Evolutionary conservation across 2,888 invertebrate species (phyloP), one percentile per base, ranked within the genome.

Genomic region (Iselma pallidipennis): DNA sequence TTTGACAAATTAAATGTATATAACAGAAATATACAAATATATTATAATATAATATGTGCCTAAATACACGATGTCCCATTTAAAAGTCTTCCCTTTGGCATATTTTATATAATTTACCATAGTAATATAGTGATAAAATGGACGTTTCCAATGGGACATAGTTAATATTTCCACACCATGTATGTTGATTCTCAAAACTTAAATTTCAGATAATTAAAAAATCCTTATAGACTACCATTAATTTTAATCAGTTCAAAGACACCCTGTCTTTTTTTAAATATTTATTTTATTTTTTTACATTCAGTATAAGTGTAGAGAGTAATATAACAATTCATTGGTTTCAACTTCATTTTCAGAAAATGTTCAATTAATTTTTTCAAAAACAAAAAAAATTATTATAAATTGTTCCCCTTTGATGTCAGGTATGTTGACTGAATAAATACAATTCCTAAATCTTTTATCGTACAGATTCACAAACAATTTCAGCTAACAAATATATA

Each of bases 201-300:
- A 42, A 2, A 42, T 4, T 42, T 10, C 10, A 42, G 21, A 42
- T 19, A 10, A 21, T 29, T 21, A 42, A 2, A 21, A 58, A 61
- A 42, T 19, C 33, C 59, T 63, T 63, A 56, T n/a, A 59, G 16
- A 55, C 63, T 63, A 63, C 49, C 10, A 63, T 59, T 65, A 65
- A 59, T 53, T 19, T 65, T 61, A 61, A 58, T 65, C 65, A 65
- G 65, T 65, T 61, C 65, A 28, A 61, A 61, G 61, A 65, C 65
- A 61, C 61, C 61, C 65, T 65, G 65, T 61, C 61, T 59, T 49
- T 55, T 55, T 59, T 29, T 25, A 53, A 42, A 54, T 53, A 49
- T 49, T 49, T 42, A 57, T 45, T 57, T 54, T 57, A 57, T 61
- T 57, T 9, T 42, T 7, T 2, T 16, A 1, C 37, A 16, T 7